phyloP scores from a whole-genome alignment of 2,888 invertebrate species.

The Melinopterus prodromus region DNA sequence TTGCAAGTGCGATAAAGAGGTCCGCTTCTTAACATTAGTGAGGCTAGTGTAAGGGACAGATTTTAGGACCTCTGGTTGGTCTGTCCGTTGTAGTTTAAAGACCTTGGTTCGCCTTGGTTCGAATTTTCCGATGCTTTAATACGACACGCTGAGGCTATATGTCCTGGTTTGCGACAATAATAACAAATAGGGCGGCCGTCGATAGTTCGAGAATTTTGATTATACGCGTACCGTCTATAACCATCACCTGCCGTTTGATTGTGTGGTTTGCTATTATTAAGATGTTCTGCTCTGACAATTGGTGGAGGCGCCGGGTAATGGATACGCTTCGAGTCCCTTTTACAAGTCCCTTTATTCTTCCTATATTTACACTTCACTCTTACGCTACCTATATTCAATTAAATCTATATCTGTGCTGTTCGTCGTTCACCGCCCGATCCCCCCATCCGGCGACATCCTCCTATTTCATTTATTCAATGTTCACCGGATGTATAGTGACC shows the following conservation, averaged over 20 bases:
- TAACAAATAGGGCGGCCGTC: neutral
- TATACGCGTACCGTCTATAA: neutral
- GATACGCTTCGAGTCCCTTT: no score
- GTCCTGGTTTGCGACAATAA: neutral
- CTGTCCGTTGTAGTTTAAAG: slow-evolving; percentile 10
- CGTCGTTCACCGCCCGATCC: no score
- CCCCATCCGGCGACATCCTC: no score
- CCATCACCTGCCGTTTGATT: neutral
- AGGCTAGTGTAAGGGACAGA: neutral
- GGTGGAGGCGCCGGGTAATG: no score
- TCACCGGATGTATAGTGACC: no score
- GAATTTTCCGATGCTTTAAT: neutral
- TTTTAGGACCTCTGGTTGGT: slow-evolving; percentile 4
- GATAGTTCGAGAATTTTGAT: neutral
- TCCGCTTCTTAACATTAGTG: neutral
- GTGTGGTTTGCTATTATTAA: neutral
- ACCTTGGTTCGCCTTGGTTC: neutral
- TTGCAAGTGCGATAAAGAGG: neutral
- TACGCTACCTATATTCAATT: no score
- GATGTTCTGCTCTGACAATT: neutral
- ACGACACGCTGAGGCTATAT: neutral
- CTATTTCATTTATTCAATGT: no score
- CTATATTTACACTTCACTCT: no score
- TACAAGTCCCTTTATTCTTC: no score
- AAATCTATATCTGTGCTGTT: no score